Percentiles rank a stretch among this genome's conserved stretches.
Evolutionary conservation across 2,888 invertebrate species (phyloP).

Genomic region (Hetaerina titia): DNA sequence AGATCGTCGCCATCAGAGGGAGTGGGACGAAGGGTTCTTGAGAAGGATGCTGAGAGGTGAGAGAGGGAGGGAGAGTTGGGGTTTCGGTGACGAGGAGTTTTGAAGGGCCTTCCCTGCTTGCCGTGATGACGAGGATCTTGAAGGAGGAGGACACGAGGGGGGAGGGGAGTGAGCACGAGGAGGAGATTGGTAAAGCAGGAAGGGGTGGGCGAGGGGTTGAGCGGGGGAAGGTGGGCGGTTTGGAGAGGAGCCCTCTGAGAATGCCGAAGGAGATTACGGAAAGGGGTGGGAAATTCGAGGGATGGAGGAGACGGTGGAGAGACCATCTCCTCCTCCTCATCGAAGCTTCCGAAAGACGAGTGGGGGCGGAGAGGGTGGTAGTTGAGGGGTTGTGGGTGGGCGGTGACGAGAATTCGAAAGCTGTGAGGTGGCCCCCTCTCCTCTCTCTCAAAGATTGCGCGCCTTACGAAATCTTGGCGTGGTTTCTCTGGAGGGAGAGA

Average conservation of each 20-base stretch:
- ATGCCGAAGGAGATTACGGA: slow-evolving; percentile 61
- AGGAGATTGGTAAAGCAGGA: background rate
- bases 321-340: background rate
- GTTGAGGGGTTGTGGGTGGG: background rate
- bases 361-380: background rate
- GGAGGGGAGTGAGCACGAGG: background rate
- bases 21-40: background rate
- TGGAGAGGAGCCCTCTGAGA: background rate
- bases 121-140: slow-evolving; percentile 59
- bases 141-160: background rate
- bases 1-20: background rate
- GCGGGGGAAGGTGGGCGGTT: background rate
- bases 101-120: slow-evolving; percentile 28
- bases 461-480: slow-evolving; percentile 20
- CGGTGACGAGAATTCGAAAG: slow-evolving; percentile 2
- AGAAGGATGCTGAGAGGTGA: background rate
- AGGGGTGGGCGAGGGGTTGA: background rate
- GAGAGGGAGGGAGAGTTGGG: background rate
- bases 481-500: background rate
- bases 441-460: background rate
- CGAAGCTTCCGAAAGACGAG: slow-evolving; percentile 8
- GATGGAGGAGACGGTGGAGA: background rate
- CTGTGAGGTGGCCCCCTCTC: background rate
- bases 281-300: background rate
- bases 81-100: slow-evolving; percentile 55